Conservation (phyloP, 2,888 invertebrate genomes). For the Hecatera dysodea region DNA sequence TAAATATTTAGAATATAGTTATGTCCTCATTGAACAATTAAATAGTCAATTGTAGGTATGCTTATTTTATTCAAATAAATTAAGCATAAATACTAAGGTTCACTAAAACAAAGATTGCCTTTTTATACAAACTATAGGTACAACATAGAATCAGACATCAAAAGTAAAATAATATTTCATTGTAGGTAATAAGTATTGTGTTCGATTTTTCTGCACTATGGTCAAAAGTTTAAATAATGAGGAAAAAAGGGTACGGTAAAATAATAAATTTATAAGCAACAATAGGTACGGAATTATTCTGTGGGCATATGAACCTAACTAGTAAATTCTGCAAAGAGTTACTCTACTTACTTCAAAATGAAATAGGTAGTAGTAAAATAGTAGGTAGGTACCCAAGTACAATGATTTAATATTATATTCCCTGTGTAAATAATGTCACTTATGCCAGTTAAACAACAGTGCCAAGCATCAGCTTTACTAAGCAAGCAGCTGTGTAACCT, state of each 20-base stretch:
- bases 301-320: background rate
- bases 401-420: slow-evolving; percentile 34
- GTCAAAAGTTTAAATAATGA: background rate
- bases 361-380: too few species aligned
- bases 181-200: too few species aligned
- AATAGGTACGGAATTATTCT: background rate
- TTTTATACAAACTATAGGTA: background rate
- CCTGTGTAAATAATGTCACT: slow-evolving; percentile 44
- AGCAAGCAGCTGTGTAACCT: slow-evolving; percentile 55
- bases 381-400: background rate
- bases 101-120: too few species aligned
- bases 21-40: background rate
- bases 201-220: background rate
- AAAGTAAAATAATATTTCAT: background rate
- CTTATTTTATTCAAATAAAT: background rate
- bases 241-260: background rate
- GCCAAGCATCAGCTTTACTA: slow-evolving; percentile 52
- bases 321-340: background rate
- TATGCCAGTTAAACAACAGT: slow-evolving; percentile 45
- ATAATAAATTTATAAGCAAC: background rate
- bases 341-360: background rate
- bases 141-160: background rate
- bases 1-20: background rate
- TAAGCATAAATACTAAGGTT: background rate
- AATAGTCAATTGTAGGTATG: background rate